Evolutionary conservation across 2,797 vertebrate genomes (phyloP).

Genomic region (Anguilla anguilla): DNA sequence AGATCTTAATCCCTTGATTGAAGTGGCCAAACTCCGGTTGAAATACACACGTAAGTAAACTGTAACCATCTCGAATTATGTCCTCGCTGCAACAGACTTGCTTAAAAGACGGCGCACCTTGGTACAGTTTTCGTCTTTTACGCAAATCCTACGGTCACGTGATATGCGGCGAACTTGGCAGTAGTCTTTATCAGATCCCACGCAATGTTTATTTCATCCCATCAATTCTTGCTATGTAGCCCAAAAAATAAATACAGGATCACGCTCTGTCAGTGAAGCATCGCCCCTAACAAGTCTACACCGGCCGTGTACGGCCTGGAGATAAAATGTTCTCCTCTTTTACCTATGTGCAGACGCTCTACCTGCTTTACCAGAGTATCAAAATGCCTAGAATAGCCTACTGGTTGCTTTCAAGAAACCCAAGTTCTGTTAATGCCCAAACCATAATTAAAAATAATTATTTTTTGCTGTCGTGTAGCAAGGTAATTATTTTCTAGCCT

Average conservation of each 20-base stretch:
- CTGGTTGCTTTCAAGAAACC: slow-evolving; percentile 20
- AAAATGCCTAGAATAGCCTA: neutral
- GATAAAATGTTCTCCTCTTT: slow-evolving; percentile 30
- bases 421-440: slow-evolving; percentile 29
- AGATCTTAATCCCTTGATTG: neutral
- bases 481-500: neutral
- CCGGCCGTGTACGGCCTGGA: slow-evolving; percentile 26
- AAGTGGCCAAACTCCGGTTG: neutral
- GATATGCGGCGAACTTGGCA: slow-evolving; percentile 5
- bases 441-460: neutral
- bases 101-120: neutral
- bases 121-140: neutral
- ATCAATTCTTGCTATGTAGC: slow-evolving; percentile 9
- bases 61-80: neutral
- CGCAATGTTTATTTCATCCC: slow-evolving; percentile 28
- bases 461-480: slow-evolving; percentile 4
- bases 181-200: slow-evolving; percentile 21
- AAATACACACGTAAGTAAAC: neutral
- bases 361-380: neutral
- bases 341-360: slow-evolving; percentile 16
- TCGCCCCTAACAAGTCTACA: slow-evolving; percentile 34
- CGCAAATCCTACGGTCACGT: neutral
- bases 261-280: slow-evolving; percentile 31
- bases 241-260: slow-evolving; percentile 30
- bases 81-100: neutral